These are phyloP conservation scores for Phylloscopus trochiloides DNA, from an alignment of 2,113 vertebrate species.

Conservation along the genomic window DNA sequence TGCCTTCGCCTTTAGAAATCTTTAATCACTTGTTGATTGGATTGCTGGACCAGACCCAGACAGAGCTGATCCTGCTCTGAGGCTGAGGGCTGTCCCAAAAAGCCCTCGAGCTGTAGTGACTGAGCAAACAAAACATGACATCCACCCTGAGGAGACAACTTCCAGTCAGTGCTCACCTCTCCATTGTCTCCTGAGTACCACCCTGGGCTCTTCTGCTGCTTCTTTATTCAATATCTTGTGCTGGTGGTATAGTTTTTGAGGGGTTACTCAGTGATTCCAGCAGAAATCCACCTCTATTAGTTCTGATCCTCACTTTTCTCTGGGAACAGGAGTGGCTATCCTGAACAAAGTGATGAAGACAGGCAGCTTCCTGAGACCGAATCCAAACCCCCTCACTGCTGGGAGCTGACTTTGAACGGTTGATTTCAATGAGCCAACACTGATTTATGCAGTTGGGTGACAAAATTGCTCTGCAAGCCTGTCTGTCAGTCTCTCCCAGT, in stretches of 20 bases:
- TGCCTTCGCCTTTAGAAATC: neutral
- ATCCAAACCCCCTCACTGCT: neutral
- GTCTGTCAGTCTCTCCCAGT: neutral
- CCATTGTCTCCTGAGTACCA: neutral
- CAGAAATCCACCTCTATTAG: neutral
- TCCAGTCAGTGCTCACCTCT: neutral
- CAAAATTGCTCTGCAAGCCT: neutral
- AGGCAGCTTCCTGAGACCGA: neutral
- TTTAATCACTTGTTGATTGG: neutral
- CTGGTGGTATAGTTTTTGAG: neutral
- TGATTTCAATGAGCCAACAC: neutral
- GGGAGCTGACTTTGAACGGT: neutral
- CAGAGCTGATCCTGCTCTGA: neutral
- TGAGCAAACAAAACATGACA: neutral
- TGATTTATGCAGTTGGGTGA: neutral
- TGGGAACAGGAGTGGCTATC: neutral
- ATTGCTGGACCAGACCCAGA: neutral
- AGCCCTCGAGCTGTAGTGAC: rapidly evolving
- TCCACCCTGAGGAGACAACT: neutral
- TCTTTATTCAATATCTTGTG: neutral
- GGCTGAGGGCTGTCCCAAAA: neutral
- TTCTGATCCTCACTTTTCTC: neutral
- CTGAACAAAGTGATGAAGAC: neutral
- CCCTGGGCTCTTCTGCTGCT: neutral
- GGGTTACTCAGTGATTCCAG: neutral